phyloP scores from a whole-genome alignment of 2,888 invertebrate species.

The Leptogaster cylindrica region DNA sequence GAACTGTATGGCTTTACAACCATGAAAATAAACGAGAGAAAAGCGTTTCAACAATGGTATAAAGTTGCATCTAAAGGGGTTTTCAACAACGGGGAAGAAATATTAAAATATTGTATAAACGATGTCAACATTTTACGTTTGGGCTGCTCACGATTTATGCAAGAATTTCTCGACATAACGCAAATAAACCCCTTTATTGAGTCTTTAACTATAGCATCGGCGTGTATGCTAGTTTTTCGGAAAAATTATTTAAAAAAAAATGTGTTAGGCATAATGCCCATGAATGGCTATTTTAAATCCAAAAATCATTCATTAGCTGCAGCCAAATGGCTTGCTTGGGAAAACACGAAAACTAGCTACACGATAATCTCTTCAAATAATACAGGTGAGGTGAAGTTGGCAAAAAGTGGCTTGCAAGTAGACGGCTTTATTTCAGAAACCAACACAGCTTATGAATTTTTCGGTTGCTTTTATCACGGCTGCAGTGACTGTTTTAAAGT shows the following conservation, averaged over 20 bases:
- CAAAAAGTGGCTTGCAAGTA: no score
- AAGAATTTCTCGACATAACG: not conserved
- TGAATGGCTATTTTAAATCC: not conserved
- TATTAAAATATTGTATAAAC: slow-evolving; percentile 18
- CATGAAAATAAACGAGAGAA: not conserved
- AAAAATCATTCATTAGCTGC: not conserved
- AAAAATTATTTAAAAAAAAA: slow-evolving; percentile 25
- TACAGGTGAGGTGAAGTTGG: no score
- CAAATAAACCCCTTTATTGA: not conserved
- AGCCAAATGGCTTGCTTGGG: not conserved
- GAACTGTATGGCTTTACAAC: slow-evolving; percentile 4
- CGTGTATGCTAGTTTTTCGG: slow-evolving; percentile 23
- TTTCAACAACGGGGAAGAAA: not conserved
- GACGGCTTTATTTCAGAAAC: not conserved
- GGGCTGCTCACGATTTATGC: slow-evolving; percentile 6
- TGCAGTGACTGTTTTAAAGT: slow-evolving; percentile 17
- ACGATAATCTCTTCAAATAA: no score
- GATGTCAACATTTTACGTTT: slow-evolving; percentile 24
- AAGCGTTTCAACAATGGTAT: slow-evolving; percentile 12
- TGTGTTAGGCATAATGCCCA: not conserved
- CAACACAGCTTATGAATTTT: no score
- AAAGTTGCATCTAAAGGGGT: not conserved
- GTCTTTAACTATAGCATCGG: slow-evolving; percentile 23
- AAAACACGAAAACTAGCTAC: not conserved
- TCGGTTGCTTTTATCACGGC: slow-evolving; percentile 6